A percentile compares a stretch with the other conserved stretches of the same genome.
phyloP scores from a whole-genome alignment of 1,140 invertebrate species.

The Bombus superbus region DNA sequence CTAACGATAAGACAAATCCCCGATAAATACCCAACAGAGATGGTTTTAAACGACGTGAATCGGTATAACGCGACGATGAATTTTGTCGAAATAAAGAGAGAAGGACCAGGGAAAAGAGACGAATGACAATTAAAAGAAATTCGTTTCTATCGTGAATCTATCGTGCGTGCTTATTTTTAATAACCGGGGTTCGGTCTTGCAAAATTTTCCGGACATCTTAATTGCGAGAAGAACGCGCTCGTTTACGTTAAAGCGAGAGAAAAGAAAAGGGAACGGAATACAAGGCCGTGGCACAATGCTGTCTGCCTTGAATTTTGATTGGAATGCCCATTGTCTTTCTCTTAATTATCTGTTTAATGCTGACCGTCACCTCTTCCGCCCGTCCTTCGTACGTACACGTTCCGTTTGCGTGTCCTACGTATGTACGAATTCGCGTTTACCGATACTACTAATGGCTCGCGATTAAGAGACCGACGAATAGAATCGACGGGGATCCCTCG shows the following conservation, averaged over 20 bases:
- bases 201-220: constrained; percentile 35
- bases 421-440: constrained; percentile 9
- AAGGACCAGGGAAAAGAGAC: neutral
- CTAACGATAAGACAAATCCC: constrained; percentile 49
- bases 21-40: neutral
- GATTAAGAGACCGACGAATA: constrained; percentile 3
- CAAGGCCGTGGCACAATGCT: constrained; percentile 59
- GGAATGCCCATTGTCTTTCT: constrained; percentile 61
- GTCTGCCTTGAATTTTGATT: constrained; percentile 65
- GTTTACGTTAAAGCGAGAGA: constrained; percentile 45
- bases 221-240: constrained; percentile 49
- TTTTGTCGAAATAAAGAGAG: neutral
- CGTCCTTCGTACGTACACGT: neutral
- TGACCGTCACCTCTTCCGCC: neutral
- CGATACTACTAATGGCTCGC: neutral
- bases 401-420: neutral
- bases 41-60: neutral
- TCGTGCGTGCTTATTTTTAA: neutral
- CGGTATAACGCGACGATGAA: too few species aligned
- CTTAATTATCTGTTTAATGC: constrained; percentile 68
- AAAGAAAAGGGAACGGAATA: constrained; percentile 41
- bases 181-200: neutral
- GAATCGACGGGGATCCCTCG: neutral
- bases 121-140: too few species aligned
- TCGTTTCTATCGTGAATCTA: neutral